phyloP scores from a whole-genome alignment of 2,113 vertebrate genomes.

The Hydrolagus affinis region DNA sequence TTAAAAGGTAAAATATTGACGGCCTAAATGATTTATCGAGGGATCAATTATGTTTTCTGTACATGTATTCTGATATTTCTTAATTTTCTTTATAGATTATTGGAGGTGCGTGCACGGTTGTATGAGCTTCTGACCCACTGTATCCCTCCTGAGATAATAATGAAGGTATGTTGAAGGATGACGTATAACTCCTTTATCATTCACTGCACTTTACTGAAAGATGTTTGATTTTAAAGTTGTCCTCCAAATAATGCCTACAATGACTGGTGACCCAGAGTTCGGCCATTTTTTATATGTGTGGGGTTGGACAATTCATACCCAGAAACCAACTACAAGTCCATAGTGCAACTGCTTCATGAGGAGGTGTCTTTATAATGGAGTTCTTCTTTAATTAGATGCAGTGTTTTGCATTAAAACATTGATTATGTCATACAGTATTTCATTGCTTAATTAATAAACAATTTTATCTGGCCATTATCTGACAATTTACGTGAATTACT shows the following conservation, averaged over 20 bases:
- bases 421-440: no score
- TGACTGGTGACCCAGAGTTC: no score
- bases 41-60: not conserved
- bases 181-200: not conserved
- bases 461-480: no score
- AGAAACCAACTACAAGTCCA: no score
- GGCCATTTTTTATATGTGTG: no score
- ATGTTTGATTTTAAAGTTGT: not conserved
- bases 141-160: constrained; percentile 90
- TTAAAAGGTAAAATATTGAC: not conserved
- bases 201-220: not conserved
- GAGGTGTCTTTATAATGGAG: no score
- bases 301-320: no score
- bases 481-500: not conserved
- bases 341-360: no score
- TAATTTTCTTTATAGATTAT: constrained; percentile 62
- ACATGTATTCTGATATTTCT: constrained; percentile 5
- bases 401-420: no score
- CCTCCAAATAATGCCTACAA: not conserved
- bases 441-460: no score
- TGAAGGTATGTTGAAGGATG: constrained; percentile 68
- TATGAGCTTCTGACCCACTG: constrained; percentile 95
- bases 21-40: not conserved
- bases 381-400: no score
- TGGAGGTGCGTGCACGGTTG: constrained; percentile 84